A percentile compares a stretch with the other conserved stretches of the same genome.
Evolutionary conservation across 2,888 invertebrate genomes (phyloP).

Genomic region (Orchesella flavescens): DNA sequence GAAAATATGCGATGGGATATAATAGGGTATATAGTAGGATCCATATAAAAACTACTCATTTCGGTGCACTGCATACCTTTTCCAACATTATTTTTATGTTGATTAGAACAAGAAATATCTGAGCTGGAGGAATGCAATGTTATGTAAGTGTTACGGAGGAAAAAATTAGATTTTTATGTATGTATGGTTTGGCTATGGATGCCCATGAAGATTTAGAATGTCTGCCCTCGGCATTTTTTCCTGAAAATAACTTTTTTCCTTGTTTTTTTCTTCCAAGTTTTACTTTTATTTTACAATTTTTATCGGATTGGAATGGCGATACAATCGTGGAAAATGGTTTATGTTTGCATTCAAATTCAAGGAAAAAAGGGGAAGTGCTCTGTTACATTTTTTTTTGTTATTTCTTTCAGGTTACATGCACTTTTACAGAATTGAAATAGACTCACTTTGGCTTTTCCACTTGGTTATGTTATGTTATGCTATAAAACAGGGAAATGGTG

Average conservation of each 20-base stretch:
- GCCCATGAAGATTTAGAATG: too few relatives aligned
- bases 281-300: constrained; percentile 53
- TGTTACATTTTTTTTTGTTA: constrained; percentile 10
- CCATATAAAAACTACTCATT: not conserved
- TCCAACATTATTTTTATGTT: constrained; percentile 52
- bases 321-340: constrained; percentile 59
- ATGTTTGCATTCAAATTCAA: constrained; percentile 42
- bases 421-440: constrained; percentile 44
- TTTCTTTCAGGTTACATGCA: constrained; percentile 9
- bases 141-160: not conserved
- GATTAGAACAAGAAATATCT: constrained; percentile 30
- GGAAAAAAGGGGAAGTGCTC: constrained; percentile 25
- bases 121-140: constrained; percentile 35
- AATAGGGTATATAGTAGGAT: not conserved
- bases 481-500: not conserved
- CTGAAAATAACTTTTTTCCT: constrained; percentile 53
- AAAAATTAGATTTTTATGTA: constrained; percentile 15
- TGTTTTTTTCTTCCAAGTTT: constrained; percentile 14
- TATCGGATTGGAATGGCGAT: constrained; percentile 58
- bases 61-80: constrained; percentile 1
- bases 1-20: not conserved
- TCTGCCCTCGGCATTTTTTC: not conserved
- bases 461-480: not conserved
- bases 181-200: not conserved
- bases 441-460: constrained; percentile 16